A percentile compares a stretch with the other conserved stretches of the same genome.
Evolutionary conservation across 2,888 invertebrate genomes (phyloP).

Genomic region (Ectemnius continuus): DNA sequence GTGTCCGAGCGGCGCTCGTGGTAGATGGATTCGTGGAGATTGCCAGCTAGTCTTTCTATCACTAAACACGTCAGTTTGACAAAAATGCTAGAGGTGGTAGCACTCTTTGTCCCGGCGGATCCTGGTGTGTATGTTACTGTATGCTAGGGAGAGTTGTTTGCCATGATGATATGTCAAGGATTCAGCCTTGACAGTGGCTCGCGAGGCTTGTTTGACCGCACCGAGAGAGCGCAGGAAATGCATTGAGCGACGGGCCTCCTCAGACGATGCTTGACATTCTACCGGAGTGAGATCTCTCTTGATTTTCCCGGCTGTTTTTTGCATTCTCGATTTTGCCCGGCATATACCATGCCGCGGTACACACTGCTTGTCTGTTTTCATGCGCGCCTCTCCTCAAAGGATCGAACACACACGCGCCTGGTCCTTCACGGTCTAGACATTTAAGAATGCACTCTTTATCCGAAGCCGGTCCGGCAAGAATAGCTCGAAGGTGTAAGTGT

Average conservation of each 20-base stretch:
- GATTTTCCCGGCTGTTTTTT: conserved; percentile 21
- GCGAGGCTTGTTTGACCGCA: conserved; percentile 29
- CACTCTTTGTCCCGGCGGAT: conserved; percentile 13
- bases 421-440: conserved; percentile 47
- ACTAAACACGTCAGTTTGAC: background rate
- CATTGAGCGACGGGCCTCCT: conserved; percentile 2
- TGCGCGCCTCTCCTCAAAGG: conserved; percentile 9
- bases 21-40: background rate
- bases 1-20: background rate
- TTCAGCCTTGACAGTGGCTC: conserved; percentile 38
- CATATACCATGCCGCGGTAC: background rate
- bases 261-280: conserved; percentile 23
- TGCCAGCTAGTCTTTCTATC: background rate
- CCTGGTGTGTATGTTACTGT: background rate
- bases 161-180: conserved; percentile 41
- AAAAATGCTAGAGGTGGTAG: conserved; percentile 39
- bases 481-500: conserved; percentile 3
- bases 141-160: conserved; percentile 22
- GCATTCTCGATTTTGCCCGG: background rate
- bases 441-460: conserved; percentile 45
- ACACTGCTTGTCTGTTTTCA: conserved; percentile 22
- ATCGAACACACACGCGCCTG: conserved; percentile 4
- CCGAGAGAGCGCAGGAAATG: conserved; percentile 4
- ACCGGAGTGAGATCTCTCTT: conserved; percentile 1
- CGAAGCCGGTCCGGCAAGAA: conserved; percentile 44